phyloP scores from a whole-genome alignment of 2,113 vertebrate genomes.

The Scomber japonicus region DNA sequence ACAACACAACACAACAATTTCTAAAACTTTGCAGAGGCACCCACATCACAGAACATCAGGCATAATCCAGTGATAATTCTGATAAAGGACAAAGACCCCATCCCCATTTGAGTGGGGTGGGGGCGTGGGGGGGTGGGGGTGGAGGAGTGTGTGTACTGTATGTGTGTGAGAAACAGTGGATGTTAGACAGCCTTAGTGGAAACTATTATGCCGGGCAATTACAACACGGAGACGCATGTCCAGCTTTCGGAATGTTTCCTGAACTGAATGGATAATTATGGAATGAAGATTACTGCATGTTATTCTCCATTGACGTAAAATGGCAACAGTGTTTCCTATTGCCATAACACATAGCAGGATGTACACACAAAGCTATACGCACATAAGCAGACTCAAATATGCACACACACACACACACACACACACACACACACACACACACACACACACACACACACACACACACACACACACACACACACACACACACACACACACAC shows the following conservation, averaged over 20 bases:
- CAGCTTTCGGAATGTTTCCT: slow-evolving; percentile 75
- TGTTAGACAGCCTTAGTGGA: slow-evolving; percentile 60
- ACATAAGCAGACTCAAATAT: background rate
- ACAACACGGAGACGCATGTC: slow-evolving; percentile 63
- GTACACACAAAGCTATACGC: background rate
- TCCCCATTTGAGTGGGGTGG: background rate
- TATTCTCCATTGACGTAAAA: slow-evolving; percentile 75
- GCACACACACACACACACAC: slow-evolving; percentile 9
- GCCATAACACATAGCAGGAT: slow-evolving; percentile 17
- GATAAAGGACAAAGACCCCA: background rate
- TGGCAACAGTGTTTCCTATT: slow-evolving; percentile 78
- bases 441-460: slow-evolving; percentile 8
- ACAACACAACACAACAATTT: slow-evolving; percentile 1
- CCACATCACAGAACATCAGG: background rate
- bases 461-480: slow-evolving; percentile 7
- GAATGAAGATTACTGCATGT: slow-evolving; percentile 60
- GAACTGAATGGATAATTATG: slow-evolving; percentile 65
- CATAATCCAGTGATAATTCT: slow-evolving; percentile 13
- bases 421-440: slow-evolving; percentile 7
- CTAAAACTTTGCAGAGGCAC: background rate
- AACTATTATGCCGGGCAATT: slow-evolving; percentile 76
- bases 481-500: background rate
- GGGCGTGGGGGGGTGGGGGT: too few relatives aligned
- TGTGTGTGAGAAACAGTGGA: slow-evolving; percentile 3
- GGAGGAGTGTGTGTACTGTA: background rate